Evolutionary conservation across 1,140 invertebrate species (phyloP).

Genomic region (Nymphalis io): DNA sequence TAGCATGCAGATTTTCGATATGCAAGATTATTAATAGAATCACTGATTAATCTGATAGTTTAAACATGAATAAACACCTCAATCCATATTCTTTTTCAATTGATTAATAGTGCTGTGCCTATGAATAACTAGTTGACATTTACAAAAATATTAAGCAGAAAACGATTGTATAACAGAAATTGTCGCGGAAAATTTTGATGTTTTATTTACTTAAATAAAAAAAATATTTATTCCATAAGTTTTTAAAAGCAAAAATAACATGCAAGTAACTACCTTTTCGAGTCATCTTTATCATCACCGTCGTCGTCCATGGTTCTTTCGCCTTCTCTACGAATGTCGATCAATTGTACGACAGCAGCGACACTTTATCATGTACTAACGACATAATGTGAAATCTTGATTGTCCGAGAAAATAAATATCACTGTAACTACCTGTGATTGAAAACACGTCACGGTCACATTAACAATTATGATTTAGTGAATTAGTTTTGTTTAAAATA

Average conservation of each 20-base stretch:
- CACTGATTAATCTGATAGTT: background rate
- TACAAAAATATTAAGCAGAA: background rate
- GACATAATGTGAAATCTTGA: background rate
- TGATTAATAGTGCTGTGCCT: slow-evolving; percentile 1
- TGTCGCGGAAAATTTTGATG: no score
- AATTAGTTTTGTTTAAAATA: background rate
- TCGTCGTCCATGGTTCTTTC: slow-evolving; percentile 65
- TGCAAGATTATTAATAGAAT: background rate
- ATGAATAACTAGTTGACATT: background rate
- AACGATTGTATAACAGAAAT: no score
- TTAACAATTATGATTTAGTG: background rate
- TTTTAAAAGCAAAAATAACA: no score
- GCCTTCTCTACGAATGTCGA: slow-evolving; percentile 9
- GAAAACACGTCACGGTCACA: background rate
- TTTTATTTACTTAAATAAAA: no score
- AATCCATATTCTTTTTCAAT: background rate
- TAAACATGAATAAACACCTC: background rate
- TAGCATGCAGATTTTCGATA: background rate
- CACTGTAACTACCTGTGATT: background rate
- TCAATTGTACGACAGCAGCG: slow-evolving; percentile 17
- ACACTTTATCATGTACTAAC: slow-evolving; percentile 22
- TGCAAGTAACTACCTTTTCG: slow-evolving; percentile 55
- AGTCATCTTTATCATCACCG: slow-evolving; percentile 70
- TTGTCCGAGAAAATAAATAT: background rate
- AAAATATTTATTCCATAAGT: no score